These are phyloP conservation scores for Lasioglossum marginatum DNA, from an alignment of 2,888 invertebrate genomes.

Conservation along the genomic window DNA sequence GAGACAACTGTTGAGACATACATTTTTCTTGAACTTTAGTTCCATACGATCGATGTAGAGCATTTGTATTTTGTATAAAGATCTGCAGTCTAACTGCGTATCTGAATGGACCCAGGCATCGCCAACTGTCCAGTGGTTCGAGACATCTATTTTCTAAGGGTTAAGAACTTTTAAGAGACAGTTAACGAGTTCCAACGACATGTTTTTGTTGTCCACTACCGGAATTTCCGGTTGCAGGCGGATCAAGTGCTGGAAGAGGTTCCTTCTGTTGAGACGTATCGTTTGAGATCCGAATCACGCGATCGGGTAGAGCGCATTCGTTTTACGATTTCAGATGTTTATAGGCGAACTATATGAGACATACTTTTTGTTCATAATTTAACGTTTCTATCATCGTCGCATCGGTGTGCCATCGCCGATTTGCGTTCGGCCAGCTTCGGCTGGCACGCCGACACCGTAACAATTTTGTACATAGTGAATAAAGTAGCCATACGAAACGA, in stretches of 20 bases:
- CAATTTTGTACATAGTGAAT: constrained; percentile 65
- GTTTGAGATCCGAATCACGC: constrained; percentile 21
- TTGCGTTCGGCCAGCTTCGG: constrained; percentile 41
- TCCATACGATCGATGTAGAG: too few relatives aligned
- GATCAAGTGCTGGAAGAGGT: constrained; percentile 24
- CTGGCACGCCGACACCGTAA: constrained; percentile 29
- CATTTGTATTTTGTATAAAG: not conserved
- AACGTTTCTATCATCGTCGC: constrained; percentile 22
- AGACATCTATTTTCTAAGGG: not conserved
- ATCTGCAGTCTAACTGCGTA: not conserved
- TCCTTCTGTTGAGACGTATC: constrained; percentile 39
- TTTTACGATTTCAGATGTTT: constrained; percentile 48
- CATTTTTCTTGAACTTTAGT: too few relatives aligned
- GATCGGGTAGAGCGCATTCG: constrained; percentile 25
- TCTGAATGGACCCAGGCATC: not conserved
- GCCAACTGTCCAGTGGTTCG: not conserved
- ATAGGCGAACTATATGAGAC: not conserved
- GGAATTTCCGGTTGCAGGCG: too few relatives aligned
- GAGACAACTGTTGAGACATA: too few relatives aligned
- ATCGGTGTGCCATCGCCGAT: constrained; percentile 32
- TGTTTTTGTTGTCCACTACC: not conserved
- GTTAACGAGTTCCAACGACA: constrained; percentile 5
- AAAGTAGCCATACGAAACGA: constrained; percentile 51
- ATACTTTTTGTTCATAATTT: not conserved
- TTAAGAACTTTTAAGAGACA: not conserved